Base-by-base conservation (phyloP, 2,113 vertebrate genomes). In the Thomomys bottae region DNA sequence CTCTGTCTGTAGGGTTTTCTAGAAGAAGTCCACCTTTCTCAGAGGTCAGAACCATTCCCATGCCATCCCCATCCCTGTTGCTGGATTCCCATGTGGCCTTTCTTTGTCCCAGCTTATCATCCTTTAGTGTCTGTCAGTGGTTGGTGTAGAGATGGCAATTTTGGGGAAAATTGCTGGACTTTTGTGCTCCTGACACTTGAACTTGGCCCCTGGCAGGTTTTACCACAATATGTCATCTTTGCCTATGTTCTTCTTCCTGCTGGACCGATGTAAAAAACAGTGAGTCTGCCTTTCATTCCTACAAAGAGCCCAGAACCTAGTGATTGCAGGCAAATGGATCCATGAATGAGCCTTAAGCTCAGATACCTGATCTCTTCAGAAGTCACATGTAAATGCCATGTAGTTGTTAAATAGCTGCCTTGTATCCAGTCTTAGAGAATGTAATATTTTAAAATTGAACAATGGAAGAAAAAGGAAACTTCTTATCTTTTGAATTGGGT, bases 371-470 rank as follows among this genome's bases (percentile, higher is more conserved):
- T 24, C 45, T 12, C 30, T 54, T 80, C 36, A 2, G 49, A 17
- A 49, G 34, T 80, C 64, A 7, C 0, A 0, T 7, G n/a, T 9
- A n/a, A 81, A 38, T 45, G 42, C 28, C 34, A 36, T 49, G 17
- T 7, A 15, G 18, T 72, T 57, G 30, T 30, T 81, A 64, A 75
- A 12, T 42, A 20, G 59, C 42, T 85, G 30, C 70, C 84, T 93
- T 34, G 7, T 77, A 20, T 76, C 63, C 59, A 24, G 87, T 87
- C 59, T 87, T 61, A 79, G 24, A 26, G 38, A 89, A 89, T 57
- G 71, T 23, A 79, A 21, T 77, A 70, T 70, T 91, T 90, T 66
- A 89, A 63, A 81, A 26, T 45, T 84, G 49, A 76, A 88, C 61
- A 40, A 0, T 81, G 61, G 21, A 45, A 45, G 21, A 72, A 72